A percentile compares a stretch with the other conserved stretches of the same genome.
Conservation (phyloP, 2,888 invertebrate genomes). For the Dorcus parallelipipedus region DNA sequence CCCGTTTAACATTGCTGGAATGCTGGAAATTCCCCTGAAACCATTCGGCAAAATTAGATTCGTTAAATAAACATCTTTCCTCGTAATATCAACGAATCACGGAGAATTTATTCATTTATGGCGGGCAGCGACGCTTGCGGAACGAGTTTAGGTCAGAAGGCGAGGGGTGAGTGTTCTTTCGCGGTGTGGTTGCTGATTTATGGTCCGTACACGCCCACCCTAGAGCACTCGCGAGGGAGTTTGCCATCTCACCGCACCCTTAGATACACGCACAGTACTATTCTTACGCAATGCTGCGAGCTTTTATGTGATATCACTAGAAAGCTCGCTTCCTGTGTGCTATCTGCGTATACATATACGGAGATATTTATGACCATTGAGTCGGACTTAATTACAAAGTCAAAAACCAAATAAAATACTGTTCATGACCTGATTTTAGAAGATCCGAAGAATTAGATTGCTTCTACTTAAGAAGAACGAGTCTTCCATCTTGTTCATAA, state of each 20-base stretch:
- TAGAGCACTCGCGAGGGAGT: conserved; percentile 36
- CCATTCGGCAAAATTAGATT: neutral
- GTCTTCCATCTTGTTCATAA: too few species aligned
- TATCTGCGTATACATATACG: neutral
- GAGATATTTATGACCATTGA: too few species aligned
- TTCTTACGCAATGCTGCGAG: conserved; percentile 16
- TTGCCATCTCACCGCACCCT: conserved; percentile 27
- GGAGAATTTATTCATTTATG: conserved; percentile 1
- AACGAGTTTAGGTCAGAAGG: conserved; percentile 14
- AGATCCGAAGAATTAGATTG: too few species aligned
- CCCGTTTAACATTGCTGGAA: conserved; percentile 8
- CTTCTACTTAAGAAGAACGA: too few species aligned
- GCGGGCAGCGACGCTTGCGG: conserved; percentile 1
- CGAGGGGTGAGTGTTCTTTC: conserved; percentile 28
- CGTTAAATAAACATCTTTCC: neutral
- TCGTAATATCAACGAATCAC: neutral
- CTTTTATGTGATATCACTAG: neutral
- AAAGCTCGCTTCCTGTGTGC: neutral
- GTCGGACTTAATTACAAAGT: too few species aligned
- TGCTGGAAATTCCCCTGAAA: neutral
- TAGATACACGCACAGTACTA: conserved; percentile 26
- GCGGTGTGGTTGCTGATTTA: conserved; percentile 47
- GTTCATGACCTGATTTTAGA: too few species aligned
- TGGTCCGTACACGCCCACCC: conserved; percentile 44
- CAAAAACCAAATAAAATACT: too few species aligned